Base-by-base conservation (phyloP, 1,140 invertebrate genomes). In the Eupeodes corollae region DNA sequence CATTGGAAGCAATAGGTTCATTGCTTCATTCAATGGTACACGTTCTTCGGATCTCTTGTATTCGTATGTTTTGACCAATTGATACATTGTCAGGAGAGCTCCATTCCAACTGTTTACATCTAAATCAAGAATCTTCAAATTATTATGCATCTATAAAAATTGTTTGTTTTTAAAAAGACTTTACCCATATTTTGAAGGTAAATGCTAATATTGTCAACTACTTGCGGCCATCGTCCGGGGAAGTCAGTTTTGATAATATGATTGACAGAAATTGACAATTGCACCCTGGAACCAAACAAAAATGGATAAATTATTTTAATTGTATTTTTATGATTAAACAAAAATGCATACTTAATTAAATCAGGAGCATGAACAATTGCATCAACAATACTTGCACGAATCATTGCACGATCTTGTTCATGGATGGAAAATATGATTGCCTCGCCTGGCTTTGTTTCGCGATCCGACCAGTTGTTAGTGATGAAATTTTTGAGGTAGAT, bases 401-500 rank as follows among this genome's bases (percentile, higher is more conserved):
- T 89, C 73, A 94, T 82, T 30, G 85, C 82, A 54, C 92, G 78
- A 70, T 99, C 97, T 68, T 98, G 91, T 70, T 99, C 96, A 59
- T 96, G 91, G 58, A 98, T 84, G 50, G 78, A 83, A 70, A 95
- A 98, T 31, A 82, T 80, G 21, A 84, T 72, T 1, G 83, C 79
- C 48, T 78, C 77, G 38, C 84, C 83, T 19, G 80, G 77, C 53
- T 86, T 79, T n/a, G 73, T 70, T 61, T 94, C 89, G 52, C 85
- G 83, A 50, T 91, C 86, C 49, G 80, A 79, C 96, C 96, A 99
- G 70, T 80, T 86, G 56, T 82, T 79, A 35, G 79, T 83, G 32
- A 98, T 78, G 62, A 95, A 75, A 75, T 99, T 99, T 73, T 99
- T 99, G 40, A 99, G 71, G 73, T 96, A 99, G 54, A 99, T 91